A percentile compares a stretch with the other conserved stretches of the same genome.
Evolutionary conservation across 2,797 vertebrate species (phyloP).

Genomic region (Neolamprologus multifasciatus): DNA sequence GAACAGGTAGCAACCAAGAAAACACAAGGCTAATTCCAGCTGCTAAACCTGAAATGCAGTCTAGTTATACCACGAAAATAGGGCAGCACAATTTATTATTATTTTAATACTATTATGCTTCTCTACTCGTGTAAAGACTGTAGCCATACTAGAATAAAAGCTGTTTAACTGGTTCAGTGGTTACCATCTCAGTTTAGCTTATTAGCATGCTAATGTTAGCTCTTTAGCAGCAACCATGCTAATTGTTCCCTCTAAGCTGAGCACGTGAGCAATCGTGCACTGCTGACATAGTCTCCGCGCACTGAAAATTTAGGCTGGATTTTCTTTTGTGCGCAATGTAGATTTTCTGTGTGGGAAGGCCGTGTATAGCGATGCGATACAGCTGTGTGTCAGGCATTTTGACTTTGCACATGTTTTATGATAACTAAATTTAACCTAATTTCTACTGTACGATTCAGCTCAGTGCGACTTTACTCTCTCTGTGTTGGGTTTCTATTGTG

Average conservation of each 20-base stretch:
- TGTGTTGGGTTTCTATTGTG: neutral
- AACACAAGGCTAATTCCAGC: neutral
- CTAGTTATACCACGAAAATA: neutral
- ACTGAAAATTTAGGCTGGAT: too few species aligned
- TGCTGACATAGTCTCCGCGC: rapidly evolving
- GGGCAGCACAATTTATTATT: neutral
- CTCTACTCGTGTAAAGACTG: rapidly evolving
- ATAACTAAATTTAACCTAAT: neutral
- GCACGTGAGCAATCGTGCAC: rapidly evolving
- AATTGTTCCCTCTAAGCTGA: too few species aligned
- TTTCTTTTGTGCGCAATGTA: too few species aligned
- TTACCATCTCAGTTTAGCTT: neutral
- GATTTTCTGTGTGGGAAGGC: too few species aligned
- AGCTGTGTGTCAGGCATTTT: neutral
- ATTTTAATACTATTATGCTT: neutral
- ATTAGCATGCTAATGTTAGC: neutral
- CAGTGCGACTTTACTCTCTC: rapidly evolving
- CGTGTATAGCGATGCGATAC: too few species aligned
- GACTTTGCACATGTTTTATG: neutral
- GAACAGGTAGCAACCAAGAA: neutral
- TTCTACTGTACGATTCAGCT: rapidly evolving
- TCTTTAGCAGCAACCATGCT: neutral
- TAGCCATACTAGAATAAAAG: neutral
- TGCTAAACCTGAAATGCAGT: neutral
- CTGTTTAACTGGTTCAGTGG: neutral